These are phyloP conservation scores for Ramazzottius varieornatus DNA, from an alignment of 2,888 invertebrate genomes.

Conservation along the genomic window DNA sequence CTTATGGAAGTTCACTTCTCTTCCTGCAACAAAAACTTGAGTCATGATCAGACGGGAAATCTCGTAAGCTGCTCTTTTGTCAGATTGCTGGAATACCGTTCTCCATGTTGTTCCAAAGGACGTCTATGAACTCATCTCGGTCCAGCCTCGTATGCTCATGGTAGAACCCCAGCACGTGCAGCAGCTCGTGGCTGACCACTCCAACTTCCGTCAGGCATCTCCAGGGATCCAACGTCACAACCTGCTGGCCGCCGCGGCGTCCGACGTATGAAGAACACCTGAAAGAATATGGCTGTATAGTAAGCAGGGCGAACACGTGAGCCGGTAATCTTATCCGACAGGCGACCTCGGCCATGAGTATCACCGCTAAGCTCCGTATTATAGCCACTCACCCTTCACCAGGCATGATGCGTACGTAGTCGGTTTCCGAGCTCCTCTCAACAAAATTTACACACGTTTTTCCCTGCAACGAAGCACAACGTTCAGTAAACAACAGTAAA, in stretches of 20 bases:
- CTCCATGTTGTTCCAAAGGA: neutral
- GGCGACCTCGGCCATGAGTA: neutral
- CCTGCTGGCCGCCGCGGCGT: constrained; percentile 1
- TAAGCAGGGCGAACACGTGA: neutral
- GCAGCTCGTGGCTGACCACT: neutral
- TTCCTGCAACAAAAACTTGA: neutral
- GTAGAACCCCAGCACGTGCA: constrained; percentile 1
- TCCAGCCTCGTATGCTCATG: constrained; percentile 1
- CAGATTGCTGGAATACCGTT: neutral
- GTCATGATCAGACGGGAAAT: too few species aligned
- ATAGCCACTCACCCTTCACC: neutral
- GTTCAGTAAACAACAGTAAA: neutral
- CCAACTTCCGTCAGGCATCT: neutral
- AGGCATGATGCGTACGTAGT: neutral
- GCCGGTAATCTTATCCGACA: too few species aligned
- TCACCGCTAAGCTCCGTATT: neutral
- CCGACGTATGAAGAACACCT: neutral
- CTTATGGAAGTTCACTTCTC: neutral
- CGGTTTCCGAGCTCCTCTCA: constrained; percentile 1
- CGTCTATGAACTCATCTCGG: neutral
- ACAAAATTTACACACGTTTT: neutral
- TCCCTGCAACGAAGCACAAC: neutral
- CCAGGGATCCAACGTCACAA: neutral
- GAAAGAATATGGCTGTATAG: neutral
- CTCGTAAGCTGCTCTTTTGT: neutral